Evolutionary conservation across 1,140 invertebrate genomes (phyloP).

Genomic region (Araneus ventricosus): DNA sequence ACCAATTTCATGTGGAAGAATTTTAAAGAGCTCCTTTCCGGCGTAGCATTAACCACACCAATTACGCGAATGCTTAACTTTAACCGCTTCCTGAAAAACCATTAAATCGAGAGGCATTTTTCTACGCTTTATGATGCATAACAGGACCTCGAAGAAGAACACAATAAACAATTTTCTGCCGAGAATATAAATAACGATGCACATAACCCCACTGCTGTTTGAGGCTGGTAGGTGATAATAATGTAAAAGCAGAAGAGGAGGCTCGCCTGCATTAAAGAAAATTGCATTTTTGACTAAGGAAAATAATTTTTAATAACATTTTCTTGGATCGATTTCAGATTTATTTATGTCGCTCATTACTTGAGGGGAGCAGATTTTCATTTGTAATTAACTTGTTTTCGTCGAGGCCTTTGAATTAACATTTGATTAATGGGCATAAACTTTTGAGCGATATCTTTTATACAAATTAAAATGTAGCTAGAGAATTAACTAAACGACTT

Average conservation of each 20-base stretch:
- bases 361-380: neutral
- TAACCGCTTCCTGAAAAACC: neutral
- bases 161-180: neutral
- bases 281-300: neutral
- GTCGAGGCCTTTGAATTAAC: neutral
- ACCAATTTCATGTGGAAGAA: neutral
- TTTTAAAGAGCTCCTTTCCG: neutral
- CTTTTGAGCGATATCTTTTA: neutral
- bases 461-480: neutral
- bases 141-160: neutral
- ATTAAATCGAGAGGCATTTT: conserved; percentile 8
- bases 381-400: neutral
- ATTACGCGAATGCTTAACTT: neutral
- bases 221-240: neutral
- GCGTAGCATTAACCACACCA: neutral
- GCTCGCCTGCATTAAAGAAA: neutral
- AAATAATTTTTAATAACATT: conserved; percentile 24
- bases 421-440: too few relatives aligned
- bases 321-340: neutral
- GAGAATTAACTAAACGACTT: neutral
- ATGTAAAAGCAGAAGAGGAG: neutral
- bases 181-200: conserved; percentile 8
- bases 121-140: neutral
- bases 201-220: neutral
- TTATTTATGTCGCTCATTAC: conserved; percentile 10